phyloP scores from a whole-genome alignment of 2,113 vertebrate genomes.

The Otis tarda region DNA sequence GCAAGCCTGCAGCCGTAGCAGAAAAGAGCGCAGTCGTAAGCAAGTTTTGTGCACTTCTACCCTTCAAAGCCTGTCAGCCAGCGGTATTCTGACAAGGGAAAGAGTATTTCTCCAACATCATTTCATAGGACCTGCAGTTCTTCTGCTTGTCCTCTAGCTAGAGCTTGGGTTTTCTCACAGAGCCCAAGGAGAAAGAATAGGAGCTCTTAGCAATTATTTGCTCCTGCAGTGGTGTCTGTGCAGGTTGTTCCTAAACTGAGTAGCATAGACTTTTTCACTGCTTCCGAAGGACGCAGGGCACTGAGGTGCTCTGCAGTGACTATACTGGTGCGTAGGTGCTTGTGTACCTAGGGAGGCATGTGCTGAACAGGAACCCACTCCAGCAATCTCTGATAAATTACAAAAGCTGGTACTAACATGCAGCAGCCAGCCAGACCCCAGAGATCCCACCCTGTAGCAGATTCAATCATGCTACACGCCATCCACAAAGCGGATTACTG shows the following conservation, averaged over 20 bases:
- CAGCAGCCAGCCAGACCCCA: not conserved
- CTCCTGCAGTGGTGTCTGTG: not conserved
- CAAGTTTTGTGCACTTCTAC: not conserved
- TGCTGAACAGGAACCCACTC: not conserved
- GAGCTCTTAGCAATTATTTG: not conserved
- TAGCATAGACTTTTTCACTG: not conserved
- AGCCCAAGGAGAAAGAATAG: not conserved
- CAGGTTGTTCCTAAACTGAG: not conserved
- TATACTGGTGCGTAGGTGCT: not conserved
- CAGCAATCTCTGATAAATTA: not conserved
- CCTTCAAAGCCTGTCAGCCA: not conserved
- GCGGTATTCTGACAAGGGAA: not conserved
- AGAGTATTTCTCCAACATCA: not conserved
- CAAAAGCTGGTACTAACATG: not conserved
- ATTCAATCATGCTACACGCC: not conserved
- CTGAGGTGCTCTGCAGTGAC: not conserved
- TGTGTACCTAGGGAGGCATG: not conserved
- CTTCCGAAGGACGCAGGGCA: not conserved
- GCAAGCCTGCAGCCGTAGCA: not conserved
- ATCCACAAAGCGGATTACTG: not conserved
- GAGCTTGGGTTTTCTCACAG: not conserved
- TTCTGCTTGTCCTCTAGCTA: not conserved
- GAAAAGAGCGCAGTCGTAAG: not conserved
- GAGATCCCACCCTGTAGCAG: not conserved
- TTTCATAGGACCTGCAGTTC: not conserved